Base-by-base conservation (phyloP, 2,888 invertebrate genomes). In the Rhagophthalmus giganteus region DNA sequence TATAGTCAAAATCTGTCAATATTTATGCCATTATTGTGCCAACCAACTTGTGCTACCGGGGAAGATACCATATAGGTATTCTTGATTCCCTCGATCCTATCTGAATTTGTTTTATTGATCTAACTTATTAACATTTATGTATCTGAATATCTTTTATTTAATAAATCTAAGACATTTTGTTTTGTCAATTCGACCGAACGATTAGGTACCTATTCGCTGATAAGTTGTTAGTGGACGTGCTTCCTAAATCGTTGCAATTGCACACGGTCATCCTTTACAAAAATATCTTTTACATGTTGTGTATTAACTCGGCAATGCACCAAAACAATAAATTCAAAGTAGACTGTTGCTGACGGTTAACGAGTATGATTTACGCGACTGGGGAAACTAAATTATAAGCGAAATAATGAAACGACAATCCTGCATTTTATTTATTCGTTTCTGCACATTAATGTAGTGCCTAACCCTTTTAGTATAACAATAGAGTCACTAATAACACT, bases 251-350 rank as follows among this genome's bases (percentile, higher is more conserved):
- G 16, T 24, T 16, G 16, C 2, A n/a, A 11, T 24, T 25, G 24
- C 11, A 11, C 11, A 14, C 24, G 26, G 25, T 37, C 24, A 24
- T 33, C 40, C 27, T 9, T 13, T 35, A 30, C 35, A 30, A 30
- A 40, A 47, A 37, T 37, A 34, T 35, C 42, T 52, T 31, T 34
- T 44, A 51, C 45, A 51, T 44, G 48, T 51, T 54, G 42, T 50
- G 46, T 51, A 49, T 52, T 53, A 56, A 48, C 44, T 40, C 54
- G 27, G 53, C 55, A 50, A 30, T 57, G 54, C 57, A 54, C 42
- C 49, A 59, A 59, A 60, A 56, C 60, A 56, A 62, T 62, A 62
- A 62, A 60, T 62, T 59, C 57, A 58, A 59, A 57, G 60, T 60
- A 56, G 60, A 62, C 57, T 62, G 60, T 59, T 57, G 54, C 58